Evolutionary conservation across 2,113 vertebrate genomes (phyloP), one percentile per base, ranked within the genome.

Genomic region (Meleagris gallopavo): DNA sequence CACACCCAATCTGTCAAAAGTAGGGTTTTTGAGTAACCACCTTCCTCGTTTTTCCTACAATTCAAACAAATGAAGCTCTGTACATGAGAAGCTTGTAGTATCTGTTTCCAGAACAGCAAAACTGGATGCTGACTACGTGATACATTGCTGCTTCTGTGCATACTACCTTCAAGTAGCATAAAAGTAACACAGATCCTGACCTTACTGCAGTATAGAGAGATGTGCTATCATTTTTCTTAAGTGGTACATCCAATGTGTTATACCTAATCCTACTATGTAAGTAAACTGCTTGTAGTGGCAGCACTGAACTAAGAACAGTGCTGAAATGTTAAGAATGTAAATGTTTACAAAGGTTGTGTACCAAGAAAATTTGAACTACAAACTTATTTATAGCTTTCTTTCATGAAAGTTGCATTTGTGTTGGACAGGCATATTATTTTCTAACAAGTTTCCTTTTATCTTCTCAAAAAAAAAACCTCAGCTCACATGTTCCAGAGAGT

Each of bases 261-360:
- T 22, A 14, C 21, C 45, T 73, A 50, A 36, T 70, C 73, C 15
- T 41, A n/a, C 34, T 41, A 4, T 48, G 25, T 58, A 81, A 88
- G 11, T 11, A 3, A 79, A 9, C 43, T 58, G 57, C 40, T 79
- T 75, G 15, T 71, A 71, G 27, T 29, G 29, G 29, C 14, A 27
- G 45, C 58, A 13, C 55, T 86, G 78, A 57, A 30, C 29, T 66
- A 75, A 45, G 32, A 57, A 11, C 20, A 30, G 20, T 58, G 32
- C 83, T 80, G 64, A 91, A 80, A 52, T 88, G 83, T 20, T 86
- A 57, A 16, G n/a, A 40, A 41, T 81, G 12, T 77, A 77, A 91
- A 55, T 67, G 19, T 45, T 70, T 41, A 36, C 19, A 24, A 61
- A 86, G 50, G 36, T 76, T 74, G 18, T 7, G 1, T 74, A 20